Conservation (phyloP, 2,888 invertebrate genomes). For the Pandemis cinnamomeana region DNA sequence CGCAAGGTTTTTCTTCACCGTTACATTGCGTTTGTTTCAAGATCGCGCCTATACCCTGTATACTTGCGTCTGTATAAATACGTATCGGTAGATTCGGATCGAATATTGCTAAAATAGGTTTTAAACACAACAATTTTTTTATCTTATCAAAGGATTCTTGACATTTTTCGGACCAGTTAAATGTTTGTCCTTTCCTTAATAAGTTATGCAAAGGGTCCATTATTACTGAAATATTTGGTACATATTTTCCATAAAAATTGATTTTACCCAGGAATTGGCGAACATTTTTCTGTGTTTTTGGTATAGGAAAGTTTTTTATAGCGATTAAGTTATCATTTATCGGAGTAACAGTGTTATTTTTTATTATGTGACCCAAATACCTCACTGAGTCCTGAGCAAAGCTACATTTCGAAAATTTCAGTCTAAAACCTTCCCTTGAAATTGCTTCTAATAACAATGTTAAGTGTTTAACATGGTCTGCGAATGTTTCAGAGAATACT, state of each 20-base stretch:
- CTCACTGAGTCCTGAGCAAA: conserved; percentile 40
- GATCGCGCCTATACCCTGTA: too few relatives aligned
- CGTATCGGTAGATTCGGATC: conserved; percentile 30
- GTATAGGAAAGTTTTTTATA: background rate
- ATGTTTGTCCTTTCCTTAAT: conserved; percentile 43
- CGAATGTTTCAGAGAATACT: background rate
- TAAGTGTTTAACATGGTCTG: background rate
- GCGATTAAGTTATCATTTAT: background rate
- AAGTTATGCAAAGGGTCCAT: conserved; percentile 48
- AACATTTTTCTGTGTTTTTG: background rate
- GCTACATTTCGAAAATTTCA: background rate
- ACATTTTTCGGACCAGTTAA: conserved; percentile 36
- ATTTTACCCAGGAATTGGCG: conserved; percentile 12
- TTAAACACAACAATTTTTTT: conserved; percentile 37
- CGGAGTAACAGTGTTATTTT: background rate
- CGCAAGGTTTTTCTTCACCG: conserved; percentile 15
- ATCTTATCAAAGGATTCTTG: conserved; percentile 28
- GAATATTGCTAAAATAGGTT: conserved; percentile 43
- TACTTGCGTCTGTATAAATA: too few relatives aligned
- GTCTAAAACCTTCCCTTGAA: background rate
- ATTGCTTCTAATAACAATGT: background rate
- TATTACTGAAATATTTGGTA: conserved; percentile 43
- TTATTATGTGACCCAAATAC: conserved; percentile 31
- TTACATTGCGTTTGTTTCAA: too few relatives aligned
- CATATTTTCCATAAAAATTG: conserved; percentile 41